Conservation (phyloP, 64 coral and sea anemone species). For the Montipora foliosa region DNA sequence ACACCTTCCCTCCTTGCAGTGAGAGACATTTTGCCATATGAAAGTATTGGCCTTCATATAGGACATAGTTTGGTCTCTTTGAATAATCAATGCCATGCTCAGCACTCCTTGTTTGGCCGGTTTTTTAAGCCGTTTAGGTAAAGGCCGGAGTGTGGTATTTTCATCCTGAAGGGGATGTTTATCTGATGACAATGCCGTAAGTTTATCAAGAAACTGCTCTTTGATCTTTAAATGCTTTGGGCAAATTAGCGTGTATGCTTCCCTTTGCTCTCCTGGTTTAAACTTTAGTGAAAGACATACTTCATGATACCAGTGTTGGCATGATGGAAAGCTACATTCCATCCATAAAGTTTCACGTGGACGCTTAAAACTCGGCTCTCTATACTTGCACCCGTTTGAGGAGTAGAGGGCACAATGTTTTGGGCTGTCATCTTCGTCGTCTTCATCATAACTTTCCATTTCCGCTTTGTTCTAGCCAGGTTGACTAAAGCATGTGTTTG, state of each 20-base stretch:
- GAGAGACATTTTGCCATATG: constrained; percentile 25
- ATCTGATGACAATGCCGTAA: constrained; percentile 31
- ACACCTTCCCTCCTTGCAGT: constrained; percentile 44
- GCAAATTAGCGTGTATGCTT: constrained; percentile 50
- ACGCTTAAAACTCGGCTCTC: constrained; percentile 28
- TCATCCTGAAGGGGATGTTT: constrained; percentile 4
- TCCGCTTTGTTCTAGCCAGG: constrained; percentile 4
- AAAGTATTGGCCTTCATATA: constrained; percentile 39
- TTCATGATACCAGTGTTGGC: constrained; percentile 57
- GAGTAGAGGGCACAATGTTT: constrained; percentile 43
- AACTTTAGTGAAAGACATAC: constrained; percentile 35
- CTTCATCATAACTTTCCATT: constrained; percentile 29
- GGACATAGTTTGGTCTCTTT: constrained; percentile 24
- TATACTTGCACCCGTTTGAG: constrained; percentile 24
- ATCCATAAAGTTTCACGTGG: constrained; percentile 39
- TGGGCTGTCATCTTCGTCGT: constrained; percentile 43
- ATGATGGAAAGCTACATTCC: constrained; percentile 37
- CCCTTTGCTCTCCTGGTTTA: constrained; percentile 29
- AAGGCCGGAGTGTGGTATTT: not conserved
- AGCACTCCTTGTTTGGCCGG: constrained; percentile 7
- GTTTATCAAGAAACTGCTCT: constrained; percentile 29
- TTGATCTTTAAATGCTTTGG: constrained; percentile 48
- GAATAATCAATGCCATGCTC: constrained; percentile 19
- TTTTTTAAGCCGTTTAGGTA: constrained; percentile 9
- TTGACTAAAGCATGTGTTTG: constrained; percentile 21